These are phyloP conservation scores for Macrotus californicus DNA, from an alignment of 2,113 vertebrate species.

Conservation along the genomic window DNA sequence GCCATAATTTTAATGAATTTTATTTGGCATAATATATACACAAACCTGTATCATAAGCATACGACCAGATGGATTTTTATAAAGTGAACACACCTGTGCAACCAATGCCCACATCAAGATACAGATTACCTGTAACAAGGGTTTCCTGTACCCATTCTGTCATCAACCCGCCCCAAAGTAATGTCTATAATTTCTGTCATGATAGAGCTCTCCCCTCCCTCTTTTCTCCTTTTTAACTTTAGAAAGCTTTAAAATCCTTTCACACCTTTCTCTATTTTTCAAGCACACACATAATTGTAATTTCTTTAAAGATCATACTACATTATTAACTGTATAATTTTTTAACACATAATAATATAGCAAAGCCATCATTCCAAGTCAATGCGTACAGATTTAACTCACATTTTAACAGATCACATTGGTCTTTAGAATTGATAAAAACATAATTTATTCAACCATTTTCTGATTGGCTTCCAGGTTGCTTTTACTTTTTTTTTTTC, in stretches of 20 bases:
- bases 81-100: constrained; percentile 8
- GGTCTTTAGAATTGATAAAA: neutral
- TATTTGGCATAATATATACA: neutral
- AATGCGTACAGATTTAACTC: neutral
- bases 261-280: constrained; percentile 4
- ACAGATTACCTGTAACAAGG: neutral
- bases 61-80: neutral
- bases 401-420: neutral
- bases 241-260: constrained; percentile 24
- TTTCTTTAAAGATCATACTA: neutral
- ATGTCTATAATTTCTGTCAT: neutral
- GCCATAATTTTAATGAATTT: constrained; percentile 29
- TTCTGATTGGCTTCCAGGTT: neutral
- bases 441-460: constrained; percentile 24
- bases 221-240: neutral
- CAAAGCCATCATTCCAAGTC: neutral
- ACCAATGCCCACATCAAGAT: neutral
- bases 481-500: neutral
- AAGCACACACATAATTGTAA: neutral
- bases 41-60: constrained; percentile 1
- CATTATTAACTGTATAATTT: neutral
- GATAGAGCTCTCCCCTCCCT: neutral
- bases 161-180: neutral
- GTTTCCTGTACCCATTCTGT: neutral
- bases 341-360: neutral